Conservation (phyloP, 2,113 vertebrate species). For the Cephalopterus ornatus region DNA sequence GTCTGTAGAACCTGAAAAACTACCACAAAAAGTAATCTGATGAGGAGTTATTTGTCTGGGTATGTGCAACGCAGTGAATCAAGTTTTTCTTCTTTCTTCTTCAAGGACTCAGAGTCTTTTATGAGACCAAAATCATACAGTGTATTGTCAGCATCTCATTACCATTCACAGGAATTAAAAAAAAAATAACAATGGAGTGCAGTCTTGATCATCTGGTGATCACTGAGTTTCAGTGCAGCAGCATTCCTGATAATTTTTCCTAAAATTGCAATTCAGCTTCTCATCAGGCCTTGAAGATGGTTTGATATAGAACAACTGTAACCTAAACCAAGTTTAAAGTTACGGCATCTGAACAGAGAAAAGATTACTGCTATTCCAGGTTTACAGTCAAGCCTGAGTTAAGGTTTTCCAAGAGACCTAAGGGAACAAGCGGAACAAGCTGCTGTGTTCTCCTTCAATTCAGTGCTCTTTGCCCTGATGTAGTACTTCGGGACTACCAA, state of each 20-base stretch:
- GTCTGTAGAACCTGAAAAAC: conserved; percentile 50
- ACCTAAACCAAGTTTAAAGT: background rate
- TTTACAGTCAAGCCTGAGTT: background rate
- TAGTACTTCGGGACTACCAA: background rate
- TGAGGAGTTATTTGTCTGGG: conserved; percentile 17
- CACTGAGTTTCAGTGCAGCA: background rate
- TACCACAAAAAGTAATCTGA: background rate
- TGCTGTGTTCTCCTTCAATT: background rate
- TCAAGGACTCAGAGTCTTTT: background rate
- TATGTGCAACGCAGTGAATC: background rate
- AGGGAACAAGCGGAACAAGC: background rate
- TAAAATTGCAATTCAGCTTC: background rate
- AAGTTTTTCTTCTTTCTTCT: conserved; percentile 57
- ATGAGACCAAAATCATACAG: background rate
- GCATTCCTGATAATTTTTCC: background rate
- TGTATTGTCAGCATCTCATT: background rate
- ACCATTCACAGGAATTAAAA: background rate
- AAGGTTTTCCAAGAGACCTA: background rate
- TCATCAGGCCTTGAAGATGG: background rate
- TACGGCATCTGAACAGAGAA: background rate
- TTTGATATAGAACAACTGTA: background rate
- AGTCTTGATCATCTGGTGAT: background rate
- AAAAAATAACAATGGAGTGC: accelerated
- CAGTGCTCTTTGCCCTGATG: background rate
- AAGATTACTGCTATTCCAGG: background rate